Conservation (phyloP, 2,113 vertebrate genomes). For the Amblyopsis rosae region DNA sequence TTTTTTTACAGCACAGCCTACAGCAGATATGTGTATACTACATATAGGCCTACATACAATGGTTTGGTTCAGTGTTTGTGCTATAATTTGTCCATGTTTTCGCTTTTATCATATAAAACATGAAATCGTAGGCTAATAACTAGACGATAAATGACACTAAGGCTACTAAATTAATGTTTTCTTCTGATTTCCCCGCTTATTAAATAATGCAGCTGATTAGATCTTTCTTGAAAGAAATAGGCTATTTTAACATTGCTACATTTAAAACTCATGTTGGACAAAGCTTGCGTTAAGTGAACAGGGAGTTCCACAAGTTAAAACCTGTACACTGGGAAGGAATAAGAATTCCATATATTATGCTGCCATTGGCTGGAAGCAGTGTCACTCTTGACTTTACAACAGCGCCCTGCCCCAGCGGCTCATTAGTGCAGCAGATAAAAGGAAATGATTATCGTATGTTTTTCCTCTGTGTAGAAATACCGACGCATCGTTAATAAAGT, state of each 20-base stretch:
- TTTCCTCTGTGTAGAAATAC: not conserved
- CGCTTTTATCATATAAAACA: not conserved
- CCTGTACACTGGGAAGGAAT: constrained; percentile 4
- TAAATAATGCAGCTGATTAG: no score
- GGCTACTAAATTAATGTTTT: not conserved
- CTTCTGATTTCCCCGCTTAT: not conserved
- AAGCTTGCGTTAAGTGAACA: not conserved
- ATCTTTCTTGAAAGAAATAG: no score
- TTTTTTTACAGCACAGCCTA: not conserved
- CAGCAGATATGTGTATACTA: not conserved
- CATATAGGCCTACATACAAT: not conserved
- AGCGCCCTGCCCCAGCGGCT: constrained; percentile 7
- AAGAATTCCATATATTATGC: constrained; percentile 14
- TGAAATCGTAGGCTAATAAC: not conserved
- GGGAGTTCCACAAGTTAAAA: constrained; percentile 29
- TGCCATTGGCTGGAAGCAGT: constrained; percentile 44
- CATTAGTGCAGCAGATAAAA: constrained; percentile 25
- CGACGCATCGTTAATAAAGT: not conserved
- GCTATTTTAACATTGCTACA: no score
- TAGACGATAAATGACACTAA: not conserved
- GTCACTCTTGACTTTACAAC: constrained; percentile 22
- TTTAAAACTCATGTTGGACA: not conserved
- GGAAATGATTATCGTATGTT: not conserved
- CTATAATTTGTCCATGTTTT: not conserved
- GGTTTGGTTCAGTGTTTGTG: not conserved